Percentiles rank a stretch among this genome's conserved stretches.
Evolutionary conservation across 2,113 vertebrate genomes (phyloP).

Genomic region (Opisthocomus hoazin): DNA sequence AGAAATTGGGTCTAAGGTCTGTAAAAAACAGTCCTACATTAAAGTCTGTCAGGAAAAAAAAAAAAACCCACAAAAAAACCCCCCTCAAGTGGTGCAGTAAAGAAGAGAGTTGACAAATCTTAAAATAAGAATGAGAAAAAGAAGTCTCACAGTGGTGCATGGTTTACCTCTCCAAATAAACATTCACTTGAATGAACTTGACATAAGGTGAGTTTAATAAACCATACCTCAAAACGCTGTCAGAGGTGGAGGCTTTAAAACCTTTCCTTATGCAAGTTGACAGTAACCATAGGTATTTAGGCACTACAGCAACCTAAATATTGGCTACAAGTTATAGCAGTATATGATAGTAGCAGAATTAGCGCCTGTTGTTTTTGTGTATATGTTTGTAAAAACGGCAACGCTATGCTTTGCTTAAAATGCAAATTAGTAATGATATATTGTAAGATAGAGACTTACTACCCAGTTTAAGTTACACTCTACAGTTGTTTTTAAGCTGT

Average conservation of each 20-base stretch:
- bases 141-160: neutral
- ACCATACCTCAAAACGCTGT: neutral
- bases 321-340: neutral
- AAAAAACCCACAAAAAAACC: accelerated
- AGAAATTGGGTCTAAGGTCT: neutral
- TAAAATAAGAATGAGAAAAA: neutral
- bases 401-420: neutral
- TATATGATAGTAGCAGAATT: neutral
- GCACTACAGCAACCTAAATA: neutral
- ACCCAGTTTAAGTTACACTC: neutral
- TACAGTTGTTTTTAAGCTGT: neutral
- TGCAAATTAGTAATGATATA: neutral
- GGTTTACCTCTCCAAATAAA: neutral
- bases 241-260: neutral
- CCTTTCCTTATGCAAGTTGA: accelerated
- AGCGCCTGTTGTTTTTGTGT: neutral
- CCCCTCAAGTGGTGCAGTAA: neutral
- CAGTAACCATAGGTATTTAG: neutral
- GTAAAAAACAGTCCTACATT: neutral
- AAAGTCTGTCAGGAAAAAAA: neutral
- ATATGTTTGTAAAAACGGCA: neutral
- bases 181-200: neutral
- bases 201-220: neutral
- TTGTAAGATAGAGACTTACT: neutral
- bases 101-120: neutral